Base-by-base conservation (phyloP, 2,888 invertebrate genomes). In the Watsonalla binaria region DNA sequence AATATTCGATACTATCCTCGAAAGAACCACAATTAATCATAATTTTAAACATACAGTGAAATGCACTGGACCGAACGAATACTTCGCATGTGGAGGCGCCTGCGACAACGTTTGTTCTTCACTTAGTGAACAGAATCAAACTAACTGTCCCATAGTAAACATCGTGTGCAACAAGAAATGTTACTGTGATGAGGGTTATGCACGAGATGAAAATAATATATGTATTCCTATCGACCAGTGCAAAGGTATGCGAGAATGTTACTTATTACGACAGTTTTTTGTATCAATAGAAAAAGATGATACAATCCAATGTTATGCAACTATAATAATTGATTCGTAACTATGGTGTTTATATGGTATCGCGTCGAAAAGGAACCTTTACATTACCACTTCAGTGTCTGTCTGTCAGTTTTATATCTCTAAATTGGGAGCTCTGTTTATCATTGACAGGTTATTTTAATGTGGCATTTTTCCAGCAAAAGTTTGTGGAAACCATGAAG, bases 101-200 rank as follows among this genome's bases (percentile, higher is more conserved):
- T 86, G 84, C 45, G 86, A 84, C 59, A 84, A 80, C 33, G 78
- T 67, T 0, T 84, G 83, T 53, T 57, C 61, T 0, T 75, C 70
- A 15, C 60, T 82, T 7, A 58, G 61, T 1, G 54, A 53, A n/a
- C 66, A 68, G 13, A 75, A 66, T 45, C 64, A 68, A 56, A 66
- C 73, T 5, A 60, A 70, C 52, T 80, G 77, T 51, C 72, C 74
- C 0, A 72, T 76, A 15, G 37, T 57, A 0, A 76, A 73, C 51
- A 66, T 62, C 5, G 57, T 59, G 35, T 80, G 81, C 57, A 72
- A 65, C 37, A 47, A 62, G 33, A 67, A 46, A 59, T 81, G 81
- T 54, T 80, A 78, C 52, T 80, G 81, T 45, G 57, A 70, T 37
- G 57, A 78, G 51, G 76, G 68, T 4, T 71, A 69, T 45, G 77